Percentiles rank a stretch among this genome's conserved stretches.
phyloP scores from a whole-genome alignment of 2,797 vertebrate genomes.

The Sebastiscus tertius region DNA sequence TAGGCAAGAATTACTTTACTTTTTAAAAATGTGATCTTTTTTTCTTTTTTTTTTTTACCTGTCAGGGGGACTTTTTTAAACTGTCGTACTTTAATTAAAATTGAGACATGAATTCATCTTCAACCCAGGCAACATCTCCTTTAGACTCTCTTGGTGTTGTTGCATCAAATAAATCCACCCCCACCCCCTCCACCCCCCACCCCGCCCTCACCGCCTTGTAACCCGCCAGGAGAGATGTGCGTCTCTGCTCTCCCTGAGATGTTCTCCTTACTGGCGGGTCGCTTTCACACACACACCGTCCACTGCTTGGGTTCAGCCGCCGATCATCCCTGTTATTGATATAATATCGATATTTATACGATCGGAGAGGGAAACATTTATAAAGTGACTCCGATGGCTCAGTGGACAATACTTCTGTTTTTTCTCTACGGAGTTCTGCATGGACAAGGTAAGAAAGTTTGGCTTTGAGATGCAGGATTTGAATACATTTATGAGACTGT shows the following conservation, averaged over 20 bases:
- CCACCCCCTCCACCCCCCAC: not conserved
- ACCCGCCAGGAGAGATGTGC: not conserved
- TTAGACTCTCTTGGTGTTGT: not conserved
- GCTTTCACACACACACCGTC: not conserved
- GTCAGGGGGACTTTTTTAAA: not conserved
- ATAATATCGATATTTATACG: rapidly evolving
- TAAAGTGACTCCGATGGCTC: constrained; percentile 35
- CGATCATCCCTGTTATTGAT: not conserved
- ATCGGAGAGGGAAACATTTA: not conserved
- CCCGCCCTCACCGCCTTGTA: not conserved
- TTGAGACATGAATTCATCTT: not conserved
- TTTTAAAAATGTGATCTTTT: not conserved
- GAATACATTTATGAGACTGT: not conserved
- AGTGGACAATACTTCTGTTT: constrained; percentile 38
- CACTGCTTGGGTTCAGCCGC: not conserved
- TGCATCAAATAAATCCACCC: not conserved
- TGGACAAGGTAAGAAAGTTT: constrained; percentile 60
- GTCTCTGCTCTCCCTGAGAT: not conserved
- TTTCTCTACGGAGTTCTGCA: constrained; percentile 48
- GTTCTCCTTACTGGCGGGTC: not conserved
- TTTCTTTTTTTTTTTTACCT: not conserved
- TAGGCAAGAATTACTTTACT: not conserved
- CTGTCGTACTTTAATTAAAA: not conserved
- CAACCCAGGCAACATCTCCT: not conserved
- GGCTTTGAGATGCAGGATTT: not conserved